These are phyloP conservation scores for Drosophila pandora DNA, from an alignment of 1,140 invertebrate genomes.

Conservation along the genomic window DNA sequence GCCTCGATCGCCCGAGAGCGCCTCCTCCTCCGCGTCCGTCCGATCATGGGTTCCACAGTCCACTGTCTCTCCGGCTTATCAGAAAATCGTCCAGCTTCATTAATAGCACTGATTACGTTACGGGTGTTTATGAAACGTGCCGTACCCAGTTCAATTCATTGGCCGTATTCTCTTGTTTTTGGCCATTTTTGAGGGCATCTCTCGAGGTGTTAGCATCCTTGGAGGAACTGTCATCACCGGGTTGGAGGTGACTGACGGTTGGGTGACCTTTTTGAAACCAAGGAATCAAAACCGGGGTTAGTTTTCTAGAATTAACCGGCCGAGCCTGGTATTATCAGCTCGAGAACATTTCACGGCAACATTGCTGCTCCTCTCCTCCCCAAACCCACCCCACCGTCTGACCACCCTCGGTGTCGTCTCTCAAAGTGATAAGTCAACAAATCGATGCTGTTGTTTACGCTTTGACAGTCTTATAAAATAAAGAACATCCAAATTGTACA, in stretches of 20 bases:
- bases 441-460: constrained; percentile 51
- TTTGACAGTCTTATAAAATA: constrained; percentile 25
- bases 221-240: not conserved
- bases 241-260: not conserved
- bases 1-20: constrained; percentile 9
- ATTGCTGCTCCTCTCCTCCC: not conserved
- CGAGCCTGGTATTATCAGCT: constrained; percentile 64
- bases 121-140: constrained; percentile 35
- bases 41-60: constrained; percentile 53
- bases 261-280: constrained; percentile 6
- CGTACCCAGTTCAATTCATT: not conserved
- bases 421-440: constrained; percentile 58
- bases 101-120: constrained; percentile 44
- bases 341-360: constrained; percentile 25
- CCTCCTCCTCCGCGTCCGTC: not conserved
- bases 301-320: constrained; percentile 56
- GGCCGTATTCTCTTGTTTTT: constrained; percentile 3
- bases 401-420: constrained; percentile 32
- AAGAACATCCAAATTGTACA: constrained; percentile 53
- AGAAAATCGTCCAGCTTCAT: constrained; percentile 49
- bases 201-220: constrained; percentile 10
- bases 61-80: constrained; percentile 57
- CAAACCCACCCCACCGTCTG: not conserved
- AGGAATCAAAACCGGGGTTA: constrained; percentile 21
- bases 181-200: not conserved